Percentiles rank a stretch among this genome's conserved stretches.
These are phyloP conservation scores for Drosophila multiciliata DNA, from an alignment of 2,888 invertebrate genomes.

Conservation along the genomic window DNA sequence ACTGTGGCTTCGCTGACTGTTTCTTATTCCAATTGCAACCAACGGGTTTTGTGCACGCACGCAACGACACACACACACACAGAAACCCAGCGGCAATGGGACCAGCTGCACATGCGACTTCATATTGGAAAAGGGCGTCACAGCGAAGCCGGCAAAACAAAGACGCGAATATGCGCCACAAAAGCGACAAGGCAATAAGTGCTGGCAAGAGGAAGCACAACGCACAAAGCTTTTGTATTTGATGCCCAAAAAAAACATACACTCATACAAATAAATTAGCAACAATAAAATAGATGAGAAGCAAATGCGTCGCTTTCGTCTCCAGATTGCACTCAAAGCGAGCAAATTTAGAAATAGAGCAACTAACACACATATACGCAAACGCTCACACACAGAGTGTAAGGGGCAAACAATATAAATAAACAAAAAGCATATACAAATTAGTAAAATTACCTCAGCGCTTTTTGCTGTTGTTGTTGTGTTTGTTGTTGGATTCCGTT, in stretches of 20 bases:
- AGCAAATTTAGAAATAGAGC: constrained; percentile 59
- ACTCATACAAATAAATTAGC: constrained; percentile 10
- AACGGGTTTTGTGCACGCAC: constrained; percentile 11
- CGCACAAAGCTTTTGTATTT: constrained; percentile 21
- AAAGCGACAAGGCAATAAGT: constrained; percentile 54
- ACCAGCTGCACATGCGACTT: constrained; percentile 60
- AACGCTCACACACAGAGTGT: constrained; percentile 15
- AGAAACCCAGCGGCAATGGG: constrained; percentile 11
- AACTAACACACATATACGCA: constrained; percentile 25
- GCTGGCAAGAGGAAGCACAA: constrained; percentile 26
- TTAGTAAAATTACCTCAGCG: constrained; percentile 77
- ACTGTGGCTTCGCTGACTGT: not conserved
- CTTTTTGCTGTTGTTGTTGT: constrained; percentile 47
- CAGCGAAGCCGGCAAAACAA: constrained; percentile 74
- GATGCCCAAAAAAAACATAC: constrained; percentile 27
- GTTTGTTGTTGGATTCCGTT: constrained; percentile 61
- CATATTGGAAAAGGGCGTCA: constrained; percentile 69
- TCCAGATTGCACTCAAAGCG: constrained; percentile 58
- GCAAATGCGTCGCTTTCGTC: constrained; percentile 24
- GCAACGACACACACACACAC: constrained; percentile 8
- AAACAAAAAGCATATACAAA: constrained; percentile 71
- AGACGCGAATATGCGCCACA: constrained; percentile 63
- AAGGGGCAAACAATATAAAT: constrained; percentile 59
- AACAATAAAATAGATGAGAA: constrained; percentile 10
- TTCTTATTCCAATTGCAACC: constrained; percentile 21